Evolutionary conservation across 23 tunicate species (phyloP).

Genomic region (Oikopleura vanhoeffeni): DNA sequence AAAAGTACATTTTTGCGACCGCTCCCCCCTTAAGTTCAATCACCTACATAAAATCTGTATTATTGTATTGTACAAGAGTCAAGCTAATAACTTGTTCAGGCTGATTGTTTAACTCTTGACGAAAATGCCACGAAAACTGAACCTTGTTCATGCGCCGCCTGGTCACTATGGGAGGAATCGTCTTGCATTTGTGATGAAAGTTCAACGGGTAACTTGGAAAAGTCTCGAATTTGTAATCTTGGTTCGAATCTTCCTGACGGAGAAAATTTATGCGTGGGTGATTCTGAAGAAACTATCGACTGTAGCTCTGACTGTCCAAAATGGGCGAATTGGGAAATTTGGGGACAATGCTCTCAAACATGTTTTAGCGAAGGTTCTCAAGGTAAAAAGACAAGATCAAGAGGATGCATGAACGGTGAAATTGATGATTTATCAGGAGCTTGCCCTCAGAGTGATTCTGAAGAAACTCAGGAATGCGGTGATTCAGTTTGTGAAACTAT

Average conservation of each 20-base stretch:
- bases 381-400: not conserved
- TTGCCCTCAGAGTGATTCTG: not conserved
- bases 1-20: no score
- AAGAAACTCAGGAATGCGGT: not conserved
- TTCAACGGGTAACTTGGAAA: not conserved
- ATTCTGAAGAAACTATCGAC: not conserved
- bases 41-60: no score
- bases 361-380: not conserved
- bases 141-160: not conserved
- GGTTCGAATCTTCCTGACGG: not conserved
- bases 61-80: not conserved
- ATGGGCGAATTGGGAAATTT: not conserved
- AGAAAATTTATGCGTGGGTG: not conserved
- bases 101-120: not conserved
- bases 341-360: not conserved
- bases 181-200: not conserved
- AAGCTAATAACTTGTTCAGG: no score
- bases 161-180: not conserved
- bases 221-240: not conserved
- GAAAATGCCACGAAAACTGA: not conserved
- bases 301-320: not conserved
- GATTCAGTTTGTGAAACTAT: not conserved
- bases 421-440: not conserved
- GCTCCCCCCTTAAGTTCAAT: no score
- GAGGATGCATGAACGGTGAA: not conserved